phyloP scores from a whole-genome alignment of 2,888 invertebrate genomes.

The Apamea sordens region DNA sequence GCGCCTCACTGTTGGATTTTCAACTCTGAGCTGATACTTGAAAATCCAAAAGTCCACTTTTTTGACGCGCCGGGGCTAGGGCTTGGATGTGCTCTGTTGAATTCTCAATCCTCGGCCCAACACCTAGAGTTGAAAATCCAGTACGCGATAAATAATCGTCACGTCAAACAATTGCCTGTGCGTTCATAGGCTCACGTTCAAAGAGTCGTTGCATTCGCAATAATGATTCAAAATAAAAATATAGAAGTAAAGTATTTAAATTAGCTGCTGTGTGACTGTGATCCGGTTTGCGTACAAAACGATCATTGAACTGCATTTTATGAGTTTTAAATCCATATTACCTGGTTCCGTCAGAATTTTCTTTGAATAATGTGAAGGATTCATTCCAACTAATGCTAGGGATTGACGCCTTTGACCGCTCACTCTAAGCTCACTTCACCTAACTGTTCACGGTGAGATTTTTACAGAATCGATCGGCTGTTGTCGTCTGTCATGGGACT shows the following conservation, averaged over 20 bases:
- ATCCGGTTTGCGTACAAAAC: constrained; percentile 28
- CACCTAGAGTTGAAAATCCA: not conserved
- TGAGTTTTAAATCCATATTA: not conserved
- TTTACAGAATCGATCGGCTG: no score
- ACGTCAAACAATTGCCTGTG: not conserved
- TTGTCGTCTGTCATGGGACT: no score
- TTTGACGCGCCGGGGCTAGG: no score
- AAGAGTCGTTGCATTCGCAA: not conserved
- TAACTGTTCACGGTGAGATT: no score
- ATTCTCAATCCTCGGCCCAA: not conserved
- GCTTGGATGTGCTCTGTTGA: not conserved
- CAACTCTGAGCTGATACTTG: no score
- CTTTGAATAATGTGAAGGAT: not conserved
- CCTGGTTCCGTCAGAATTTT: not conserved
- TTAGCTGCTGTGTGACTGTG: not conserved
- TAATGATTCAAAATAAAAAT: not conserved
- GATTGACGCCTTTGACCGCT: no score
- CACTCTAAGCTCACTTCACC: no score
- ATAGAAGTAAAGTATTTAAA: constrained; percentile 16
- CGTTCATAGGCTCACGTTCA: not conserved
- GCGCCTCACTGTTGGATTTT: not conserved
- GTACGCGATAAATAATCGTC: not conserved
- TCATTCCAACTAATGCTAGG: not conserved
- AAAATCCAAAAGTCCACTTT: no score
- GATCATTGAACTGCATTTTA: constrained; percentile 10